phyloP scores from a whole-genome alignment of 2,797 vertebrate genomes.

The Poeciliopsis presidionis region DNA sequence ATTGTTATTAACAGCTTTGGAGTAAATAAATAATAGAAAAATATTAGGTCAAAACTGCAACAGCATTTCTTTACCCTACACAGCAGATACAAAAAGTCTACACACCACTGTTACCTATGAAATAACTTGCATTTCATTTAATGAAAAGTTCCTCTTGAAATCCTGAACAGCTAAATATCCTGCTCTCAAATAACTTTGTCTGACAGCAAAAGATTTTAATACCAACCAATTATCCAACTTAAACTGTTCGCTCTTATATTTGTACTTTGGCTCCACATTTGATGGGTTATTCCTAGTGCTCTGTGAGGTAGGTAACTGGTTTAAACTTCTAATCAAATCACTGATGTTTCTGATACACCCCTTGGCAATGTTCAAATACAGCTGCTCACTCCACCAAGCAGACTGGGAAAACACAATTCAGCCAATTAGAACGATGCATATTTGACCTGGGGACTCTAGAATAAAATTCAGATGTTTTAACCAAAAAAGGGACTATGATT shows the following conservation, averaged over 20 bases:
- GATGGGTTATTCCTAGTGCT: background rate
- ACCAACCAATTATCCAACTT: background rate
- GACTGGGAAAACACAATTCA: conserved; percentile 39
- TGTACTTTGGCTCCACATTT: background rate
- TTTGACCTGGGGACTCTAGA: conserved; percentile 16
- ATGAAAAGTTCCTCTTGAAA: background rate
- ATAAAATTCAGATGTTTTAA: conserved; percentile 34
- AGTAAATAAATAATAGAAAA: background rate
- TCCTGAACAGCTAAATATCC: background rate
- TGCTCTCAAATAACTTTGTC: background rate
- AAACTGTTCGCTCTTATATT: background rate
- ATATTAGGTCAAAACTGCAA: background rate
- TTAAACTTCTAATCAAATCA: conserved; percentile 29
- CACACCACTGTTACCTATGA: background rate
- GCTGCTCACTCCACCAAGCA: conserved; percentile 42
- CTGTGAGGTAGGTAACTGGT: conserved; percentile 17
- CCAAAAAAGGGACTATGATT: conserved; percentile 15
- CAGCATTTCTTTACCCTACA: background rate
- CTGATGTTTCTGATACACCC: conserved; percentile 37
- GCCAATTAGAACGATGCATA: conserved; percentile 26
- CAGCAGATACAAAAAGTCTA: background rate
- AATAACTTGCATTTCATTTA: background rate
- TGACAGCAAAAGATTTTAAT: background rate
- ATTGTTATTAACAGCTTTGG: background rate
- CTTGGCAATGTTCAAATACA: conserved; percentile 48